Conservation (phyloP, 2,113 vertebrate genomes). For the Poicephalus meyeri region DNA sequence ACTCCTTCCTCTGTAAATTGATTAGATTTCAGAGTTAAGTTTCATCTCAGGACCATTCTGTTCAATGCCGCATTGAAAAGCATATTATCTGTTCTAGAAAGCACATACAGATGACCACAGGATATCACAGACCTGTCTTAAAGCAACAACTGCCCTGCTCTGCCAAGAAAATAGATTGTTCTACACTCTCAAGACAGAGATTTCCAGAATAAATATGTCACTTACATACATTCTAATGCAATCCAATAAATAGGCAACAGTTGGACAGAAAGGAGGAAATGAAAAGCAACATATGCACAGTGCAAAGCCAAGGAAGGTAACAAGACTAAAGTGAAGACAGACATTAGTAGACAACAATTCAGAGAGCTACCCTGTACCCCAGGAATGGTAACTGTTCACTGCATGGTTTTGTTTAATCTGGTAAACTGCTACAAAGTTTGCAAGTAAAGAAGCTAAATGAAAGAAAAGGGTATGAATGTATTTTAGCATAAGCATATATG, state of each 20-base stretch:
- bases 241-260: not conserved
- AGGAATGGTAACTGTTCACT: not conserved
- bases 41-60: slow-evolving; percentile 9
- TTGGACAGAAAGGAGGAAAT: not conserved
- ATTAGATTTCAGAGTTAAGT: slow-evolving; percentile 31
- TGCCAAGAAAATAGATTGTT: not conserved
- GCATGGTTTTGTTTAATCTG: not conserved
- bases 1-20: slow-evolving; percentile 27
- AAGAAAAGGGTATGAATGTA: not conserved
- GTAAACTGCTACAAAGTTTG: not conserved
- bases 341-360: not conserved
- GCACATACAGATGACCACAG: slow-evolving; percentile 5
- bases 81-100: not conserved
- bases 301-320: not conserved
- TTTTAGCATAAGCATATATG: accelerated
- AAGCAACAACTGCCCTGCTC: not conserved
- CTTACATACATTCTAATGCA: not conserved
- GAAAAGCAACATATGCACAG: not conserved
- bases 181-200: not conserved
- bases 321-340: not conserved
- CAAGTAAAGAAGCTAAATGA: not conserved
- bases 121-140: not conserved
- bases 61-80: slow-evolving; percentile 12
- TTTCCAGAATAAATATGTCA: not conserved
- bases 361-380: not conserved